Evolutionary conservation across 2,113 vertebrate genomes (phyloP).

Genomic region (Cyphomyrus discorhynchus): DNA sequence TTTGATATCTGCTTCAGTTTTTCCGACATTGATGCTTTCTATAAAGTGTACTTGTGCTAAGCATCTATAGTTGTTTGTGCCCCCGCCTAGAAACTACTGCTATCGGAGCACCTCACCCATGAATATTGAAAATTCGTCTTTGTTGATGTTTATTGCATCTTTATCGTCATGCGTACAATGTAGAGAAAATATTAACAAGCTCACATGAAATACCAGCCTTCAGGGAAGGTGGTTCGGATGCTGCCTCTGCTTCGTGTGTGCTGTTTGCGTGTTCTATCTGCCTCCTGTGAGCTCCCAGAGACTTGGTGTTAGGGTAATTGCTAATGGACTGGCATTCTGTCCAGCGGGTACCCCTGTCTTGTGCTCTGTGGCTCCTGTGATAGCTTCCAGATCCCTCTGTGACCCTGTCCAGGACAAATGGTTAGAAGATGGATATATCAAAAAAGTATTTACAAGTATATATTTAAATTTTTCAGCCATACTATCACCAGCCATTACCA

Average conservation of each 20-base stretch:
- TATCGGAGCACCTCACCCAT: not conserved
- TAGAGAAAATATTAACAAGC: not conserved
- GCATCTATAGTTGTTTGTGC: not conserved
- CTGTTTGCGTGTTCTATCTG: not conserved
- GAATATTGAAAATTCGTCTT: not conserved
- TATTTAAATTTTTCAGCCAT: not conserved
- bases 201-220: not conserved
- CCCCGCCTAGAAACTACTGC: not conserved
- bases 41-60: not conserved
- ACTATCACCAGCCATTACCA: not conserved
- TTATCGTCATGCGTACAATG: not conserved
- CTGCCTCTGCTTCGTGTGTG: not conserved
- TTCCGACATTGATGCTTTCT: not conserved
- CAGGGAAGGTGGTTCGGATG: not conserved
- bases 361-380: not conserved
- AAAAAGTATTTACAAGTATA: not conserved
- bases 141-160: not conserved
- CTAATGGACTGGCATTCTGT: not conserved
- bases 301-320: not conserved
- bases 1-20: not conserved
- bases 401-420: not conserved
- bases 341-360: not conserved
- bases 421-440: not conserved
- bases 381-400: not conserved
- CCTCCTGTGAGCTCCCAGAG: not conserved